Evolutionary conservation across 2,888 invertebrate genomes (phyloP), one percentile per base, ranked within the genome.

Genomic region (Galerucella pusilla): DNA sequence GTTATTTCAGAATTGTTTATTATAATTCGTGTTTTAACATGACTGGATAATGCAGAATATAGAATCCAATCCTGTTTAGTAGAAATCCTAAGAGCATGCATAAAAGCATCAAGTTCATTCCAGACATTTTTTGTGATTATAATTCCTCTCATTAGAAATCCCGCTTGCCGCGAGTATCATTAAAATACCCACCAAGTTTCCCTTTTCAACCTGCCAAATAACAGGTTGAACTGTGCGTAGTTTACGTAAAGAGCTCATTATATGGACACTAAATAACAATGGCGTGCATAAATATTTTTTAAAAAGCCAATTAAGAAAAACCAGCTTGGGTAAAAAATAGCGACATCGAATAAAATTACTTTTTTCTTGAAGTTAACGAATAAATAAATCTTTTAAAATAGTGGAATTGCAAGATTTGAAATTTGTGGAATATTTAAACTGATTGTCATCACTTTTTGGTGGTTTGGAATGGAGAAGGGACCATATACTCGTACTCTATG

Each of bases 101-200:
- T 60, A 42, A 60, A 68, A 42, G 59, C 68, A 68, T 68, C 63
- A 63, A n/a, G 45, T 64, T 54, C 52, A 70, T 70, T 70, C 70
- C 70, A 64, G 63, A 70, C 25, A 64, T 63, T 70, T 70, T 42
- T 70, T 49, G 63, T 64, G 46, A 60, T 68, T 60, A 54, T 54
- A 64, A 64, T 70, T 70, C 63, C 63, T 70, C 49, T 69, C 70
- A 70, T 64, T 70, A 64, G 54, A 12, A 64, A 70, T 64, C 52
- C 64, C 42, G 54, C 35, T 70, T 20, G n/a, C 49, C 28, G 52
- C 46, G 68, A 68, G 59, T 46, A 52, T 54, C 70, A 64, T 70
- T 70, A 54, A 64, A 70, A 70, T 70, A 54, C 54, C 42, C 46
- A 20, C 49, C 16, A 52, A 35, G 63, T 63, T 64, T 54, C 42